phyloP scores from a whole-genome alignment of 1,140 invertebrate species.

The Heterodera schachtii region DNA sequence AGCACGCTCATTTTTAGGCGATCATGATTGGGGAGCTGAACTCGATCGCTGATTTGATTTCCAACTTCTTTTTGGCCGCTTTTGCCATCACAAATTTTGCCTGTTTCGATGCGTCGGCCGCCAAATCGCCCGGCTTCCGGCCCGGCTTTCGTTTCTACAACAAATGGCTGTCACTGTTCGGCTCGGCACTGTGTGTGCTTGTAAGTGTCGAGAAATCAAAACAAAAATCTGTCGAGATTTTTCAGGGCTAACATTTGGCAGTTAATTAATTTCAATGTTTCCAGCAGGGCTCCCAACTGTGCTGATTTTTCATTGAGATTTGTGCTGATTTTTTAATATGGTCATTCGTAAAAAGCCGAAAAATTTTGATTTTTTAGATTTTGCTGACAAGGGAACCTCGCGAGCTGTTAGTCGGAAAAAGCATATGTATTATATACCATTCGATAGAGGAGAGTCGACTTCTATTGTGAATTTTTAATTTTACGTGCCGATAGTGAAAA shows the following conservation, averaged over 20 bases:
- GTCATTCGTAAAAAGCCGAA: too few relatives aligned
- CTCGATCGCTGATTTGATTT: slow-evolving; percentile 87
- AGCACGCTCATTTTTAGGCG: neutral
- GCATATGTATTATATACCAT: too few relatives aligned
- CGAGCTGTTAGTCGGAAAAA: too few relatives aligned
- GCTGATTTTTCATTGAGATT: too few relatives aligned
- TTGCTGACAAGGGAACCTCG: too few relatives aligned
- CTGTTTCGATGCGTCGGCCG: slow-evolving; percentile 78
- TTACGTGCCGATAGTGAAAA: too few relatives aligned
- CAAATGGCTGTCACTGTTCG: slow-evolving; percentile 85
- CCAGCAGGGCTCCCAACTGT: too few relatives aligned
- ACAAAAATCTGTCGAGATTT: neutral
- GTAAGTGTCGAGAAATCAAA: neutral
- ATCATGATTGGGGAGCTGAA: slow-evolving; percentile 72
- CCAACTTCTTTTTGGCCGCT: slow-evolving; percentile 91
- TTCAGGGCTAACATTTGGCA: neutral
- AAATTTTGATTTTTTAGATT: too few relatives aligned
- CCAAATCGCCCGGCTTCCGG: slow-evolving; percentile 69
- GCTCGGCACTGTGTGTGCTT: slow-evolving; percentile 82
- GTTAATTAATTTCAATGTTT: too few relatives aligned
- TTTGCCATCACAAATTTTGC: slow-evolving; percentile 95
- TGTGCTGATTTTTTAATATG: too few relatives aligned
- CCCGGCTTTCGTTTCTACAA: slow-evolving; percentile 78
- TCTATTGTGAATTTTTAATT: too few relatives aligned
- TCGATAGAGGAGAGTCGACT: too few relatives aligned